Percentiles rank a stretch among this genome's conserved stretches.
These are phyloP conservation scores for Betta splendens DNA, from an alignment of 2,797 vertebrate genomes.

Conservation along the genomic window DNA sequence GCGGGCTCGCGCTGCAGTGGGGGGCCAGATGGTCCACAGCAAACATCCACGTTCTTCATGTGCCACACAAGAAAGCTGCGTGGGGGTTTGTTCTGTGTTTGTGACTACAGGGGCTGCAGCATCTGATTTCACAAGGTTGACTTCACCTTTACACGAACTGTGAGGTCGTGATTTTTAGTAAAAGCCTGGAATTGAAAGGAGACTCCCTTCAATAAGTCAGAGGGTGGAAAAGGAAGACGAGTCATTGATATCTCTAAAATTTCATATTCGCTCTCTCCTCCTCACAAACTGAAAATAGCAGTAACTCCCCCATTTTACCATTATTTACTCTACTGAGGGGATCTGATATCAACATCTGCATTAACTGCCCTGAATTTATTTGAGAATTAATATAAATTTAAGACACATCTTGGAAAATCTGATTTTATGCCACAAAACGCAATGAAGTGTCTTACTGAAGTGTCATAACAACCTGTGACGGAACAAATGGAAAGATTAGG, in stretches of 20 bases:
- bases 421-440: constrained; percentile 3
- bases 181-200: neutral
- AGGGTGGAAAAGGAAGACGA: constrained; percentile 14
- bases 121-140: constrained; percentile 11
- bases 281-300: neutral
- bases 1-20: constrained; percentile 16
- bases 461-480: constrained; percentile 4
- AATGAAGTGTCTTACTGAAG: constrained; percentile 13
- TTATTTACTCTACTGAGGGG: constrained; percentile 1
- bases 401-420: constrained; percentile 10
- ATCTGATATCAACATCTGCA: neutral
- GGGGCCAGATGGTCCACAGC: constrained; percentile 46
- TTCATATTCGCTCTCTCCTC: neutral
- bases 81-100: neutral
- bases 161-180: neutral
- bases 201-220: constrained; percentile 20
- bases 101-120: constrained; percentile 5
- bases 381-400: constrained; percentile 2
- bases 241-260: neutral
- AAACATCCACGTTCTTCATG: constrained; percentile 25
- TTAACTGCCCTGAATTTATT: constrained; percentile 5
- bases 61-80: constrained; percentile 11
- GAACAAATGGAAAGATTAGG: neutral
- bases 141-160: constrained; percentile 15
- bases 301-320: neutral